phyloP scores from a whole-genome alignment of 2,113 vertebrate species.

The Myotis davidii region DNA sequence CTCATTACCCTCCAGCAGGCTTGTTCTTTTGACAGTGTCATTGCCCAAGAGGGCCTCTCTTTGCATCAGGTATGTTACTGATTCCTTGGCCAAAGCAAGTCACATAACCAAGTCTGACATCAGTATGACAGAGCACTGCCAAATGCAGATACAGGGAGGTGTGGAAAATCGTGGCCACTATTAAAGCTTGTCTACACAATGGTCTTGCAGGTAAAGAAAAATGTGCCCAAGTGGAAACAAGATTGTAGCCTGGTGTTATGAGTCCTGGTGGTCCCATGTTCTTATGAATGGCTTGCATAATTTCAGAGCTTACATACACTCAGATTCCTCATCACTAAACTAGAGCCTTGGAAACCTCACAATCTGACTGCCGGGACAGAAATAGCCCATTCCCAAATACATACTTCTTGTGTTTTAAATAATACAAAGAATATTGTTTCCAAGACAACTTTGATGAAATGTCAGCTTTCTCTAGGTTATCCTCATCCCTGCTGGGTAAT shows the following conservation, averaged over 20 bases:
- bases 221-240: background rate
- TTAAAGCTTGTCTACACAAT: background rate
- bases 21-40: background rate
- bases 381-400: constrained; percentile 76
- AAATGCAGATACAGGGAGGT: background rate
- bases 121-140: background rate
- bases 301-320: background rate
- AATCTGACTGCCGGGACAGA: constrained; percentile 62
- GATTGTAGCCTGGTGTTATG: background rate
- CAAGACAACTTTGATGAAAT: constrained; percentile 84
- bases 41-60: background rate
- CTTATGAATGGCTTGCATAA: background rate
- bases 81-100: background rate
- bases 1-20: background rate
- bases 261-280: background rate
- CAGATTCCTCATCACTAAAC: background rate
- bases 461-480: constrained; percentile 75
- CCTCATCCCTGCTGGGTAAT: constrained; percentile 82
- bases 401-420: constrained; percentile 76
- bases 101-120: background rate
- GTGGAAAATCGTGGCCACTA: background rate
- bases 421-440: constrained; percentile 79
- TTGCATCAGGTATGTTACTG: background rate
- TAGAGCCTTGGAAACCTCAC: constrained; percentile 45
- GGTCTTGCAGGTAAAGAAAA: background rate